Conservation (phyloP, 2,113 vertebrate genomes). For the Zingel zingel region DNA sequence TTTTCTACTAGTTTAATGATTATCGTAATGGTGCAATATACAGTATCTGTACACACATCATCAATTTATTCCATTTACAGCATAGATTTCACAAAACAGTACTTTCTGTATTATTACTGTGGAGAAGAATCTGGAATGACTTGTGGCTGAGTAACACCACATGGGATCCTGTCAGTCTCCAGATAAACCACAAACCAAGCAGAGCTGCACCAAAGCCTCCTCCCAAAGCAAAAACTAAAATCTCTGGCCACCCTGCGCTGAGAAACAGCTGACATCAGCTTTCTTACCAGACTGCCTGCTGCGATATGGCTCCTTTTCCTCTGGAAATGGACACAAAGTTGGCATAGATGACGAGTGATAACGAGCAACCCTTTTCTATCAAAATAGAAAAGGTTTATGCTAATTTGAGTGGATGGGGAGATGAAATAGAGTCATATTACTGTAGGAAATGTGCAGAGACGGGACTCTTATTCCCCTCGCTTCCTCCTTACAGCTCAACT, state of each 20-base stretch:
- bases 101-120: neutral
- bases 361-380: too few species aligned
- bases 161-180: conserved; percentile 14
- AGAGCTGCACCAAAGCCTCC: conserved; percentile 27
- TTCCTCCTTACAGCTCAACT: conserved; percentile 17
- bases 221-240: conserved; percentile 42
- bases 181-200: conserved; percentile 38
- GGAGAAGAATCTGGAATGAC: conserved; percentile 15
- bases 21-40: neutral
- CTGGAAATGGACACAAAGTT: conserved; percentile 58
- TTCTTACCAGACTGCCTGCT: conserved; percentile 35
- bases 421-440: conserved; percentile 53
- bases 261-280: conserved; percentile 62
- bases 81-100: neutral
- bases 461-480: conserved; percentile 25
- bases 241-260: conserved; percentile 27
- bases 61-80: neutral
- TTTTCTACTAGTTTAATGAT: neutral
- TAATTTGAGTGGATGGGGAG: conserved; percentile 59
- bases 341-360: conserved; percentile 36
- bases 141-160: conserved; percentile 1
- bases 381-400: conserved; percentile 46
- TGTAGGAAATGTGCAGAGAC: conserved; percentile 35
- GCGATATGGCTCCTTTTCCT: conserved; percentile 24
- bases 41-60: neutral